phyloP scores from a whole-genome alignment of 1,140 invertebrate species.

The Halesus radiatus region DNA sequence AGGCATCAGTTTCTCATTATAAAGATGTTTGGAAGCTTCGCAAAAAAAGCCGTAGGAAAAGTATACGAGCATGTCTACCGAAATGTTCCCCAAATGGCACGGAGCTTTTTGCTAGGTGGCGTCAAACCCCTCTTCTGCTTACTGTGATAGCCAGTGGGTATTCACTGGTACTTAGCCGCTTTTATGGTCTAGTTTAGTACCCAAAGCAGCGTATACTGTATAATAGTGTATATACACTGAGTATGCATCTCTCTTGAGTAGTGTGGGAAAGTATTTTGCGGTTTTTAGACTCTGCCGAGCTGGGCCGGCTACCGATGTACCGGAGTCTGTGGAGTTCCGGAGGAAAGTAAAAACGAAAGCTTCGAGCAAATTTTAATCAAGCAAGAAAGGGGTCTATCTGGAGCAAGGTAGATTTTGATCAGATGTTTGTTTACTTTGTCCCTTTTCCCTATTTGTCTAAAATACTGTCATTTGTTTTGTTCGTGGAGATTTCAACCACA shows the following conservation, averaged over 20 bases:
- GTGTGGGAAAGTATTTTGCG: slow-evolving; percentile 54
- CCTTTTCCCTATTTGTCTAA: too few relatives aligned
- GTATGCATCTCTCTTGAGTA: slow-evolving; percentile 25
- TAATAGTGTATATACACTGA: background rate
- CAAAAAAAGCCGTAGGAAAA: too few relatives aligned
- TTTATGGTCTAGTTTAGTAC: slow-evolving; percentile 38
- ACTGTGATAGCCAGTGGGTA: slow-evolving; percentile 5
- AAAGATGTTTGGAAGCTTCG: too few relatives aligned
- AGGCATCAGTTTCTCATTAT: too few relatives aligned
- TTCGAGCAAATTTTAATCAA: background rate
- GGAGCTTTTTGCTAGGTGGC: background rate
- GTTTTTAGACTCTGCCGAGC: slow-evolving; percentile 45
- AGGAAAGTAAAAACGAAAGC: background rate
- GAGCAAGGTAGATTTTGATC: background rate
- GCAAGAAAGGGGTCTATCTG: background rate
- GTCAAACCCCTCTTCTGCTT: background rate
- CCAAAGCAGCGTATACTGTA: slow-evolving; percentile 7
- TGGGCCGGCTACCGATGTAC: slow-evolving; percentile 15
- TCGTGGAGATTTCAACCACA: too few relatives aligned
- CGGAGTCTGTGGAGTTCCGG: background rate
- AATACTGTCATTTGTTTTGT: too few relatives aligned
- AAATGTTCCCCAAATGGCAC: too few relatives aligned
- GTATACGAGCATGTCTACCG: too few relatives aligned
- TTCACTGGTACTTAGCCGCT: background rate
- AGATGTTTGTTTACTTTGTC: background rate